phyloP scores from a whole-genome alignment of 2,113 vertebrate species.

The Upupa epops region DNA sequence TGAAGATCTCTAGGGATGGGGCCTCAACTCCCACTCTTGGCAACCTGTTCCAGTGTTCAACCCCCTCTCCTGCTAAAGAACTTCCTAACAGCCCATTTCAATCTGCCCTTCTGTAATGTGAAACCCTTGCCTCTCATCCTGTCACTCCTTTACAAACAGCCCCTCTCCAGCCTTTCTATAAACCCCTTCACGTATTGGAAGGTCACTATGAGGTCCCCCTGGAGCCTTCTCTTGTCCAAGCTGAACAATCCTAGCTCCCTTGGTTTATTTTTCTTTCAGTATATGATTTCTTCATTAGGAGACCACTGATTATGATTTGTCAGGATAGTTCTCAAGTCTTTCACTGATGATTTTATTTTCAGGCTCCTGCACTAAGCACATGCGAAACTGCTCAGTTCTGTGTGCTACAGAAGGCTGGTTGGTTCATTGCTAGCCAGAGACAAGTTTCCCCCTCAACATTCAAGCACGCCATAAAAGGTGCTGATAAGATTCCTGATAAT shows the following conservation, averaged over 20 bases:
- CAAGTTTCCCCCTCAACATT: not conserved
- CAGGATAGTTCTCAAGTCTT: not conserved
- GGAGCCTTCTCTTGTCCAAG: no score
- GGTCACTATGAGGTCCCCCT: no score
- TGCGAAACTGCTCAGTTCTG: fast-evolving
- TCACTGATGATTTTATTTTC: not conserved
- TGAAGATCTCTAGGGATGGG: no score
- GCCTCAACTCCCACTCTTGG: no score
- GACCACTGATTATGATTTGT: not conserved
- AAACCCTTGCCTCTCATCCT: no score
- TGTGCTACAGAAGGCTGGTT: not conserved
- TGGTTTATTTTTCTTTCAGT: not conserved
- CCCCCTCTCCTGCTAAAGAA: no score
- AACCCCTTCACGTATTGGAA: no score
- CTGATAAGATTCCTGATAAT: not conserved
- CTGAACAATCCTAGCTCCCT: not conserved
- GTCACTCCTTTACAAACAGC: no score
- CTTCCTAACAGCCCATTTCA: no score
- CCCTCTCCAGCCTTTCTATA: no score
- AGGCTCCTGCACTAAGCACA: not conserved
- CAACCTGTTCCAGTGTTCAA: no score
- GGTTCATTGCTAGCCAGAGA: not conserved
- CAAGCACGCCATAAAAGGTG: not conserved
- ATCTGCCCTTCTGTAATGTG: no score
- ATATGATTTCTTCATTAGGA: not conserved